These are phyloP conservation scores for Siniperca chuatsi DNA, from an alignment of 2,113 vertebrate genomes.

Conservation along the genomic window DNA sequence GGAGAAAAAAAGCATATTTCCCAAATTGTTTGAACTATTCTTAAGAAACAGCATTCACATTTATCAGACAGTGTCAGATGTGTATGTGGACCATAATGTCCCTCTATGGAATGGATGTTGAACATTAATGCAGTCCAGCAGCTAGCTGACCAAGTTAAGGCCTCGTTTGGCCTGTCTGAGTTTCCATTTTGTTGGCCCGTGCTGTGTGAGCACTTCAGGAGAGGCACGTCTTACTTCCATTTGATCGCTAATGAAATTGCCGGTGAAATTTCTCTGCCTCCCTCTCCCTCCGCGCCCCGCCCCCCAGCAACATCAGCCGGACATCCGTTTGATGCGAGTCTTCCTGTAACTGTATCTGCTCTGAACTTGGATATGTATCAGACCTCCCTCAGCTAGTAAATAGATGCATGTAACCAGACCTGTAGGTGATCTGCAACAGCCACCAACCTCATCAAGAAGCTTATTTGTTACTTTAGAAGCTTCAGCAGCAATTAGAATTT, in stretches of 20 bases:
- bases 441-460: background rate
- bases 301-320: slow-evolving; percentile 59
- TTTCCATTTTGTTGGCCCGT: slow-evolving; percentile 57
- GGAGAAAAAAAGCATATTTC: background rate
- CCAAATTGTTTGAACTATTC: background rate
- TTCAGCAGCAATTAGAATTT: background rate
- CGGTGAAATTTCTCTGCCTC: slow-evolving; percentile 70
- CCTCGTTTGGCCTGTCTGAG: slow-evolving; percentile 26
- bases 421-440: slow-evolving; percentile 6
- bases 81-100: background rate
- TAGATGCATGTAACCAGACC: slow-evolving; percentile 14
- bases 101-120: background rate
- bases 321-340: slow-evolving; percentile 71
- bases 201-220: slow-evolving; percentile 49
- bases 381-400: slow-evolving; percentile 46
- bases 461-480: background rate
- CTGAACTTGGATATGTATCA: slow-evolving; percentile 37
- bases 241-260: slow-evolving; percentile 80
- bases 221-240: slow-evolving; percentile 57
- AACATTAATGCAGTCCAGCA: background rate
- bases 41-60: background rate
- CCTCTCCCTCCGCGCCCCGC: background rate
- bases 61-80: background rate
- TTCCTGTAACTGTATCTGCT: slow-evolving; percentile 77
- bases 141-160: slow-evolving; percentile 32